Evolutionary conservation across 2,797 vertebrate genomes (phyloP).

Genomic region (Sphaeramia orbicularis): DNA sequence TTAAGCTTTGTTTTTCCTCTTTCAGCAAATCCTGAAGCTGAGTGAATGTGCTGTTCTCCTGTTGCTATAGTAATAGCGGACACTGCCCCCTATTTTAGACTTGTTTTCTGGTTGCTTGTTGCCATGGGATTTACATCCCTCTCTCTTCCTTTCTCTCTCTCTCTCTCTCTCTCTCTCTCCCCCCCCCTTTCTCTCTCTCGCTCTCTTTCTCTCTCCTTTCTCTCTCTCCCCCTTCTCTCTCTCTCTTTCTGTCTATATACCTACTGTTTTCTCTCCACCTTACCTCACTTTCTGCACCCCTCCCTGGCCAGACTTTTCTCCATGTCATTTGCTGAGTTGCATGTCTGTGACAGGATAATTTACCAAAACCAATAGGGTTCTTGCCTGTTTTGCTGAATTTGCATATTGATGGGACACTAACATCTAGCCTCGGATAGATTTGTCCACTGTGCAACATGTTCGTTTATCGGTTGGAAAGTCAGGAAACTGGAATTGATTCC

Average conservation of each 20-base stretch:
- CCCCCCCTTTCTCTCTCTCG: constrained; percentile 14
- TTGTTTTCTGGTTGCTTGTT: constrained; percentile 90
- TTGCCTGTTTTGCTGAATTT: constrained; percentile 66
- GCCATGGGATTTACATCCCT: constrained; percentile 90
- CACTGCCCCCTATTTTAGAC: constrained; percentile 92
- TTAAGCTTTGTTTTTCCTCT: constrained; percentile 79
- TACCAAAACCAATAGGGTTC: constrained; percentile 56
- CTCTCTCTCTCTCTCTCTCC: constrained; percentile 54
- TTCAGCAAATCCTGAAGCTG: constrained; percentile 84
- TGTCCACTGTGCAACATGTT: constrained; percentile 31
- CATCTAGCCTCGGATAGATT: constrained; percentile 28
- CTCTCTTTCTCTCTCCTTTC: constrained; percentile 37
- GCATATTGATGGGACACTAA: constrained; percentile 46
- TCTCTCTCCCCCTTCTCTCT: constrained; percentile 41
- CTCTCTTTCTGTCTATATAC: constrained; percentile 37
- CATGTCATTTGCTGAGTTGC: constrained; percentile 78
- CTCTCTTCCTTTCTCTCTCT: constrained; percentile 65
- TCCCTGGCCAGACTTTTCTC: constrained; percentile 44
- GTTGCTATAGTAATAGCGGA: constrained; percentile 92
- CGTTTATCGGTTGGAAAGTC: constrained; percentile 21
- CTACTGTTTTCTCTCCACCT: constrained; percentile 65
- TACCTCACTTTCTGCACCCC: constrained; percentile 52
- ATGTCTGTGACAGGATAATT: constrained; percentile 60
- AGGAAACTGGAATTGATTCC: constrained; percentile 18
- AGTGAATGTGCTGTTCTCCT: constrained; percentile 84